Base-by-base conservation (phyloP, 2,797 vertebrate genomes). In the Mus spretus region DNA sequence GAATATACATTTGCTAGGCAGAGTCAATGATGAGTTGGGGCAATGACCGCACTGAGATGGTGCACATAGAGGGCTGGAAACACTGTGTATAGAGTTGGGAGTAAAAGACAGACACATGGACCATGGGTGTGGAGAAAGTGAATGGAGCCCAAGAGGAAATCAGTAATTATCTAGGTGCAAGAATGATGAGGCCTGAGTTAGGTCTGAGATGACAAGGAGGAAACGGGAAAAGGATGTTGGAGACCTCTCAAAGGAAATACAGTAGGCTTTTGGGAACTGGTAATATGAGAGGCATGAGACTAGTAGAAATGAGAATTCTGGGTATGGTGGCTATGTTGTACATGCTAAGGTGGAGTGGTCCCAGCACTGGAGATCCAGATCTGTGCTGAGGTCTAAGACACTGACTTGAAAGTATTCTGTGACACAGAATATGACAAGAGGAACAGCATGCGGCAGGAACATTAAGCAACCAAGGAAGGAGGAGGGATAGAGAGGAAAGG, bases 241-340 rank as follows among this genome's bases (percentile, higher is more conserved):
- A 90, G 44, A 77, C 19, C 87, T 9, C 67, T 72, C 81, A 72
- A 94, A 92, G 31, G n/a, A 95, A 93, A 84, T 26, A n/a, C 26
- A 70, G 74, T 20, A 67, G 81, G 87, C 72, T 89, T 59, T 55
- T 50, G 81, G 24, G 94, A 67, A 89, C 26, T 72, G 55, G 57
- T 12, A 53, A 75, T 19, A 12, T 1, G 44, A 89, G 94, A 75
- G 20, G 12, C 19, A 37, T 72, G 74, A 79, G 15, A 22, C 50
- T 91, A 59, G 70, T 57, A 40, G 26, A 50, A 50, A 44, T 80
- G 77, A 84, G 44, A 57, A 92, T 37, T 24, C 47, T 37, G 34
- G 67, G 22, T 7, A 37, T 8, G 20, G 31, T 34, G 88, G 82
- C n/a, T 63, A 72, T 55, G 59, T 12, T 28, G 40, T 53, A 59